A percentile compares a stretch with the other conserved stretches of the same genome.
phyloP scores from a whole-genome alignment of 2,113 vertebrate species.

The Dendrocopos noguchii region DNA sequence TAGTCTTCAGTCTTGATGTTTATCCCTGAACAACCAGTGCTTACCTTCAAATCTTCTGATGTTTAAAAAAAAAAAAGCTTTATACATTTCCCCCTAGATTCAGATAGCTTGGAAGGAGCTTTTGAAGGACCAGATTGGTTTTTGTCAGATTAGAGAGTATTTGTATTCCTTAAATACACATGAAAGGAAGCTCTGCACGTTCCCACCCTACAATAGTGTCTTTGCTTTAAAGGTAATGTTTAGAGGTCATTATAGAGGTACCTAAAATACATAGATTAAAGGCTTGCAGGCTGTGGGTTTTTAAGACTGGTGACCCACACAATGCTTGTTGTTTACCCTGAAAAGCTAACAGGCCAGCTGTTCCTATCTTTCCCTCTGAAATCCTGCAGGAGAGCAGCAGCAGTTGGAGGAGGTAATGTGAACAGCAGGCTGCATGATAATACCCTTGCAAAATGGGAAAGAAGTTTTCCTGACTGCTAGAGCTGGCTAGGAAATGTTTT shows the following conservation, averaged over 20 bases:
- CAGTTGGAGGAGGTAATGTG: not conserved
- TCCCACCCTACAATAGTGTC: not conserved
- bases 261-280: constrained; percentile 28
- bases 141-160: not conserved
- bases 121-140: not conserved
- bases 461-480: not conserved
- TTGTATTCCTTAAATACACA: not conserved
- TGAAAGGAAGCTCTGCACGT: not conserved
- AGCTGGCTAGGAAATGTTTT: constrained; percentile 6
- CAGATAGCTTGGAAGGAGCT: not conserved
- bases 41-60: not conserved
- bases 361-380: constrained; percentile 5
- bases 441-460: not conserved
- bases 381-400: not conserved
- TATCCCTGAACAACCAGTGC: not conserved
- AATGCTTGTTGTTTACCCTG: not conserved
- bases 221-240: not conserved
- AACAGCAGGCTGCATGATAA: not conserved
- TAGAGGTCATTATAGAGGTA: not conserved
- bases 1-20: not conserved
- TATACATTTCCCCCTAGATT: not conserved
- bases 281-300: not conserved
- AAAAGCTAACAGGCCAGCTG: not conserved
- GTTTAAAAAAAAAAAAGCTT: not conserved
- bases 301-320: not conserved